Conservation (phyloP, 2,113 vertebrate species). For the Brienomyrus longianalis region DNA sequence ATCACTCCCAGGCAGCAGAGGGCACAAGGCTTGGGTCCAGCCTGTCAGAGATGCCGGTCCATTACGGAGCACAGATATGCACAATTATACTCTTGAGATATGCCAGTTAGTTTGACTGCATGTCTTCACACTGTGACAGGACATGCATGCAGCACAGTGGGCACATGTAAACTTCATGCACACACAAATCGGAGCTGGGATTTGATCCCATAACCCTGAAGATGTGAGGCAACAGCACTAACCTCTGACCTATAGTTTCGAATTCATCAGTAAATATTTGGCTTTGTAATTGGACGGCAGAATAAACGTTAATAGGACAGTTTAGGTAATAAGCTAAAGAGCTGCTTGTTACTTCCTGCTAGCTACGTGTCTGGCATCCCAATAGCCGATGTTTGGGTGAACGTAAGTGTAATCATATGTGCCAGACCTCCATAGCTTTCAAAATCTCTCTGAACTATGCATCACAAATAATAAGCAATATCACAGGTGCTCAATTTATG, state of each 20-base stretch:
- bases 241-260: neutral
- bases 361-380: neutral
- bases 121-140: too few relatives aligned
- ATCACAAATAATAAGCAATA: neutral
- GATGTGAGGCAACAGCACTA: neutral
- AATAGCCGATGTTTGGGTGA: neutral
- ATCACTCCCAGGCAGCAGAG: neutral
- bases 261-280: neutral
- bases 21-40: neutral
- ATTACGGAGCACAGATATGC: neutral
- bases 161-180: neutral
- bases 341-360: neutral
- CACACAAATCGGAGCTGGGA: neutral
- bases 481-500: neutral
- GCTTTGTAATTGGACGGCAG: neutral
- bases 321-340: neutral
- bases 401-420: neutral
- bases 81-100: neutral
- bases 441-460: neutral
- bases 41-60: neutral
- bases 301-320: neutral
- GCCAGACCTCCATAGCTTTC: neutral
- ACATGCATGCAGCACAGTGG: neutral
- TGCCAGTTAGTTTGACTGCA: neutral
- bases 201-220: neutral